Evolutionary conservation across 2,113 vertebrate genomes (phyloP).

Genomic region (Megaceryle torquata): DNA sequence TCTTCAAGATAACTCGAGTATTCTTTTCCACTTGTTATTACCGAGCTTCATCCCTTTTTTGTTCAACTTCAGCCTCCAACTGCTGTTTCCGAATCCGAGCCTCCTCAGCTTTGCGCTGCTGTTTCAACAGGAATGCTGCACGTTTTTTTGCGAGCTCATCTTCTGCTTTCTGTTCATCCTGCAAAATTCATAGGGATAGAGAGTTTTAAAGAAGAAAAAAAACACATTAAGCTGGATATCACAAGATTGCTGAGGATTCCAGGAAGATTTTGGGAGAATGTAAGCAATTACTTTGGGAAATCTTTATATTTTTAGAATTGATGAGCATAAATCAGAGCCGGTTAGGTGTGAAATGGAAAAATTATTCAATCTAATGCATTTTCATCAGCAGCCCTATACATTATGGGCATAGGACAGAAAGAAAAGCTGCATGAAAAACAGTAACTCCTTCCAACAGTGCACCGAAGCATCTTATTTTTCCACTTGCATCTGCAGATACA

Average conservation of each 20-base stretch:
- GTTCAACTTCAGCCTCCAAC: constrained; percentile 87
- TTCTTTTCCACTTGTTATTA: not conserved
- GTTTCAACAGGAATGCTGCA: constrained; percentile 90
- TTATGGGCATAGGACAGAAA: not conserved
- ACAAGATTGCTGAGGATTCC: not conserved
- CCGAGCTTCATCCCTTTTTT: constrained; percentile 91
- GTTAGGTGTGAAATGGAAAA: not conserved
- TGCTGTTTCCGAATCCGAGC: constrained; percentile 86
- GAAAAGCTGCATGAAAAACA: not conserved
- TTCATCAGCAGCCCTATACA: not conserved
- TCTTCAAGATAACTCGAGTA: accelerated
- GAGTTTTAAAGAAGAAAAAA: not conserved
- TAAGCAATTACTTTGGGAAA: not conserved
- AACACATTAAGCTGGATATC: not conserved
- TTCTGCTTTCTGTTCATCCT: constrained; percentile 95
- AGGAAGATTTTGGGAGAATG: not conserved
- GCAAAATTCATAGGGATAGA: not conserved
- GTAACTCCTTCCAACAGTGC: not conserved
- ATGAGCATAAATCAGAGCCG: not conserved
- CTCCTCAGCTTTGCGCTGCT: constrained; percentile 95
- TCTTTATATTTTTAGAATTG: not conserved
- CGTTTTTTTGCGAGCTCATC: constrained; percentile 93
- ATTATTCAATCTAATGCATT: not conserved
- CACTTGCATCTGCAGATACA: not conserved
- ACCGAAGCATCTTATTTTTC: not conserved